A percentile compares a stretch with the other conserved stretches of the same genome.
Evolutionary conservation across 2,888 invertebrate genomes (phyloP).

Genomic region (Ischnura elegans): DNA sequence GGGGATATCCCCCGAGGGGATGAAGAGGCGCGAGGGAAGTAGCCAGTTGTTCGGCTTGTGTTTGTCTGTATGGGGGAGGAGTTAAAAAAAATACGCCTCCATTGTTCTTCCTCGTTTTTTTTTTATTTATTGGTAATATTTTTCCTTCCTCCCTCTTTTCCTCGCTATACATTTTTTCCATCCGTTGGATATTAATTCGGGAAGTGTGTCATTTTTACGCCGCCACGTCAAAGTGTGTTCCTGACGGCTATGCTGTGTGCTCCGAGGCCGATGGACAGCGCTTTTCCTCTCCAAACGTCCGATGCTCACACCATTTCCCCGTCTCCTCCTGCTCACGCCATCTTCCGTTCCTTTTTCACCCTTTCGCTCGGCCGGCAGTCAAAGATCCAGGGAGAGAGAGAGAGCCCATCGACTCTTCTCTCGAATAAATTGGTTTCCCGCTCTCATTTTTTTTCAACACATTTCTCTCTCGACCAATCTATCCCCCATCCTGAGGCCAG

Average conservation of each 20-base stretch:
- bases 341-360: neutral
- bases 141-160: neutral
- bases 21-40: neutral
- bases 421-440: neutral
- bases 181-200: conserved; percentile 62
- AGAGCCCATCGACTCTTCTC: neutral
- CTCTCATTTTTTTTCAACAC: too few species aligned
- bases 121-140: neutral
- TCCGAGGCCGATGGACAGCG: neutral
- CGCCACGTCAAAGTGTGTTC: conserved; percentile 48
- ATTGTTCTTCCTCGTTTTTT: neutral
- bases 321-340: neutral
- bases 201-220: conserved; percentile 57
- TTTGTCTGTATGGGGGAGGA: neutral
- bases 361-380: neutral
- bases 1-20: neutral
- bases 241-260: conserved; percentile 32
- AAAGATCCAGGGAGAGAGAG: conserved; percentile 3
- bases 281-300: neutral
- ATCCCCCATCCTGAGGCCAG: neutral
- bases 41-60: neutral
- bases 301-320: neutral
- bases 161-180: too few species aligned
- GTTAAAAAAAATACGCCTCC: neutral
- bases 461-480: neutral